Evolutionary conservation across 2,797 vertebrate genomes (phyloP).

Genomic region (Galago senegalensis): DNA sequence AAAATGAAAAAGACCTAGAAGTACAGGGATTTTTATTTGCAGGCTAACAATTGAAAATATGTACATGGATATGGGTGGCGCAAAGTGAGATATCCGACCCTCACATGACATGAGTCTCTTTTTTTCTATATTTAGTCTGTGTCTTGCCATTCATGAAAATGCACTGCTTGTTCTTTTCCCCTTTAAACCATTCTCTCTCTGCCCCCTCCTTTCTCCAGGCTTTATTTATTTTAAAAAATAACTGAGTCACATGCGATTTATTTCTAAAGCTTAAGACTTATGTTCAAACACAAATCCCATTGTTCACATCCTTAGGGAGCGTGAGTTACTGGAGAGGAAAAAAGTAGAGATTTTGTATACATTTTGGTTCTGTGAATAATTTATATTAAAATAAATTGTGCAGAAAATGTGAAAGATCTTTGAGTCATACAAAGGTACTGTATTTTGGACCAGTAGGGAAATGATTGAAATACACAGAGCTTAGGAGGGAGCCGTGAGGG

Average conservation of each 20-base stretch:
- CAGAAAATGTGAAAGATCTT: constrained; percentile 58
- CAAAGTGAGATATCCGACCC: background rate
- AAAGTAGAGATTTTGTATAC: constrained; percentile 56
- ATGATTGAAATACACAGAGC: constrained; percentile 1
- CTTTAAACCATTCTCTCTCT: background rate
- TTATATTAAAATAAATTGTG: constrained; percentile 72
- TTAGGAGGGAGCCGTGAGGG: constrained; percentile 14
- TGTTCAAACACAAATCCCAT: constrained; percentile 74
- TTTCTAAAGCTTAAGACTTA: constrained; percentile 76
- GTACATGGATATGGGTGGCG: no score
- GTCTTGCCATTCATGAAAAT: constrained; percentile 61
- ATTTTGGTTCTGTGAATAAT: constrained; percentile 73
- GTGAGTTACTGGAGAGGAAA: constrained; percentile 46
- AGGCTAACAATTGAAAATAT: background rate
- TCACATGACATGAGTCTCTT: background rate
- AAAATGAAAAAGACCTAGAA: background rate
- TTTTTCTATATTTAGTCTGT: constrained; percentile 65
- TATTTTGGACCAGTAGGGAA: constrained; percentile 49
- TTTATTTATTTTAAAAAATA: constrained; percentile 76
- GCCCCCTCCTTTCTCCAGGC: background rate
- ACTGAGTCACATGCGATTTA: constrained; percentile 45
- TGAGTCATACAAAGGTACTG: constrained; percentile 53
- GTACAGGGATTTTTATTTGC: constrained; percentile 34
- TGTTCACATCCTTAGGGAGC: constrained; percentile 78
- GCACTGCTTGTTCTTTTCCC: constrained; percentile 34